These are phyloP conservation scores for Lota lota DNA, from an alignment of 2,113 vertebrate species.

Conservation along the genomic window DNA sequence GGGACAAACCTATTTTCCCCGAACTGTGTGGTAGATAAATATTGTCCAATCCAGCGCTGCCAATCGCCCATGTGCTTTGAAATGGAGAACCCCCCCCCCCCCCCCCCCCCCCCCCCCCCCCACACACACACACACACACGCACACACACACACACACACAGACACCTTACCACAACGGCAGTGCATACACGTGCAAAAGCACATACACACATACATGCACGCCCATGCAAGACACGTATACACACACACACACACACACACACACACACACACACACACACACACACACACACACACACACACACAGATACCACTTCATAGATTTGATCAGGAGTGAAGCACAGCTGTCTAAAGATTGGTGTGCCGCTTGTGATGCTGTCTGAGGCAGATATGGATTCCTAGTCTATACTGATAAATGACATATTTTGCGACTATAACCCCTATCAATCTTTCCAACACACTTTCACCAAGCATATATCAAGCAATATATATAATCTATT, in stretches of 20 bases:
- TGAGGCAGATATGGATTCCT: constrained; percentile 61
- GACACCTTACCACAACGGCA: constrained; percentile 7
- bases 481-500: too few relatives aligned
- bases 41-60: constrained; percentile 60
- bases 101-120: background rate
- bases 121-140: constrained; percentile 12
- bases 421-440: constrained; percentile 55
- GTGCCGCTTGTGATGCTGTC: constrained; percentile 34
- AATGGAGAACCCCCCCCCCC: constrained; percentile 26
- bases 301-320: constrained; percentile 30
- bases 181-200: too few relatives aligned
- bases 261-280: constrained; percentile 31
- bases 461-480: constrained; percentile 26
- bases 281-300: constrained; percentile 5
- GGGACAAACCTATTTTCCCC: constrained; percentile 72
- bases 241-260: constrained; percentile 21
- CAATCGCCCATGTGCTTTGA: constrained; percentile 43
- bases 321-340: constrained; percentile 57
- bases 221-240: constrained; percentile 12
- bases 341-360: constrained; percentile 28
- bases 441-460: constrained; percentile 54
- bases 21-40: constrained; percentile 66
- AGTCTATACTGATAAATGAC: constrained; percentile 61
- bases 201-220: background rate
- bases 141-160: constrained; percentile 19